phyloP scores from a whole-genome alignment of 2,797 vertebrate genomes.

The Oreortyx pictus region DNA sequence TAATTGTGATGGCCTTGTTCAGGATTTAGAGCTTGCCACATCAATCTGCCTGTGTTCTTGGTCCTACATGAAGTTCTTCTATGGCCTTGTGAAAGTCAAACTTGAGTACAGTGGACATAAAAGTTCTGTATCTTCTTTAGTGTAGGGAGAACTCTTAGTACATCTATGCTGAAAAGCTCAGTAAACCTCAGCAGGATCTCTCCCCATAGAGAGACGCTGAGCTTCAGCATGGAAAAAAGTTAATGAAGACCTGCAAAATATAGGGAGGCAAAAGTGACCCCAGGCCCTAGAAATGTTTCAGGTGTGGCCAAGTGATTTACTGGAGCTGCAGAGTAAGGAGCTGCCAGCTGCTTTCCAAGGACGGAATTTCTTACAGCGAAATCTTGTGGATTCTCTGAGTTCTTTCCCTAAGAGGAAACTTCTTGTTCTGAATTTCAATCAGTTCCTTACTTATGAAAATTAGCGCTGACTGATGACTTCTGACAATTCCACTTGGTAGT shows the following conservation, averaged over 20 bases:
- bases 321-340: fast-evolving
- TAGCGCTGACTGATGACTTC: background rate
- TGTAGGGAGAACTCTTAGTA: background rate
- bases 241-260: background rate
- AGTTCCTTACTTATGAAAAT: slow-evolving; percentile 1
- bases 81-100: background rate
- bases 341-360: background rate
- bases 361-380: background rate
- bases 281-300: background rate
- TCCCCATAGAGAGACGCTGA: background rate
- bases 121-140: background rate
- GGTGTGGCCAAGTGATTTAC: background rate
- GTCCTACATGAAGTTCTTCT: background rate
- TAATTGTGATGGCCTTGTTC: background rate
- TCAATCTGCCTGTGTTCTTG: background rate
- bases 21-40: background rate
- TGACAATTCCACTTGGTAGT: background rate
- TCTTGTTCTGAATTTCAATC: slow-evolving; percentile 23
- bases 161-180: fast-evolving
- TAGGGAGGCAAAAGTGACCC: background rate
- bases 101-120: fast-evolving
- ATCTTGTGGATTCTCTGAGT: background rate
- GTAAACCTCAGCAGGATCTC: background rate
- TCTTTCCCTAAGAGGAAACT: background rate
- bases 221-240: background rate